Percentiles rank a stretch among this genome's conserved stretches.
These are phyloP conservation scores for Polylopha cassiicola DNA, from an alignment of 2,888 invertebrate genomes.

Conservation along the genomic window DNA sequence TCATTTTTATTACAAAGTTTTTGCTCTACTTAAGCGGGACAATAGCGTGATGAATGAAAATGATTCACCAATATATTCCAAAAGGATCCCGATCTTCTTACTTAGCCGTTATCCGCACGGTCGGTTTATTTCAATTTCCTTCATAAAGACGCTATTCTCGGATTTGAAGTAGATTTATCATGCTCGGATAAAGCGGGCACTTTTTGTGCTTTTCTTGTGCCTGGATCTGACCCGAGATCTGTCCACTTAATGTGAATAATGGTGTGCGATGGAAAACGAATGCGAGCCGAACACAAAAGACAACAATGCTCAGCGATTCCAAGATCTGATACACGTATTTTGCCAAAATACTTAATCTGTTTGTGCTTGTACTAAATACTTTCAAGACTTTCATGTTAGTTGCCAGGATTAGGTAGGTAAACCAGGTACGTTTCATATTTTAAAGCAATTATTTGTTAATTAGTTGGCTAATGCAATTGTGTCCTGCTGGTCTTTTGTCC, in stretches of 20 bases:
- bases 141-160: conserved; percentile 78
- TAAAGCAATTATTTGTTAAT: too few species aligned
- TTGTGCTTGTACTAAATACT: neutral
- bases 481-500: too few species aligned
- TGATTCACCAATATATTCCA: conserved; percentile 74
- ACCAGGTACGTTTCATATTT: too few species aligned
- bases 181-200: conserved; percentile 78
- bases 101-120: conserved; percentile 77
- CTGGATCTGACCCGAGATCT: conserved; percentile 78
- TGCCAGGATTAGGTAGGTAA: too few species aligned
- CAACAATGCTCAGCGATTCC: conserved; percentile 74
- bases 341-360: conserved; percentile 54
- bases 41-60: conserved; percentile 63
- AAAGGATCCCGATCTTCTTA: conserved; percentile 74
- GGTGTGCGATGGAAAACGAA: conserved; percentile 77
- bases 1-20: conserved; percentile 13
- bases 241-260: conserved; percentile 78
- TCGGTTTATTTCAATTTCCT: conserved; percentile 78
- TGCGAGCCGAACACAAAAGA: conserved; percentile 74
- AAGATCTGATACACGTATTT: conserved; percentile 73
- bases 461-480: too few species aligned
- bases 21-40: conserved; percentile 7
- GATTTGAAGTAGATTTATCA: conserved; percentile 79
- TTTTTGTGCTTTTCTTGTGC: conserved; percentile 77
- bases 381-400: too few species aligned